A percentile compares a stretch with the other conserved stretches of the same genome.
phyloP scores from a whole-genome alignment of 2,113 vertebrate species.

The Turnix velox region DNA sequence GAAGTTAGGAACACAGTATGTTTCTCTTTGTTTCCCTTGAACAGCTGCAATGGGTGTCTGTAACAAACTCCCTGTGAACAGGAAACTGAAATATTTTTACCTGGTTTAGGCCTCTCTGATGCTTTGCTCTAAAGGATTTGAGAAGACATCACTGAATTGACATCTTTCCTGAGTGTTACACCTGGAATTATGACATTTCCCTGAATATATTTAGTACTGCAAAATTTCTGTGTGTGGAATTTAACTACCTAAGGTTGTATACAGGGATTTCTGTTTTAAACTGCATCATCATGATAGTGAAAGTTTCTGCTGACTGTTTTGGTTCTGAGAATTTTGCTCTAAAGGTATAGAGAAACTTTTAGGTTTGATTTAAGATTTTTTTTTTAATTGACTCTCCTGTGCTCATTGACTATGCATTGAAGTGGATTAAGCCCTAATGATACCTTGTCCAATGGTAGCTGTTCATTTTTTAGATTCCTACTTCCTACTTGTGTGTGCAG shows the following conservation, averaged over 20 bases:
- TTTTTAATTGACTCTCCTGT: background rate
- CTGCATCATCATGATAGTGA: background rate
- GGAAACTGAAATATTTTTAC: background rate
- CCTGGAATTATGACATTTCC: background rate
- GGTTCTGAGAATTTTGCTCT: background rate
- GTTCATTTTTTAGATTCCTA: background rate
- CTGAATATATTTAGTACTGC: background rate
- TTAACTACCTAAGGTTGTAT: background rate
- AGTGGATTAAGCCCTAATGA: background rate
- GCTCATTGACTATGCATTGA: background rate
- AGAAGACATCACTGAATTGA: background rate
- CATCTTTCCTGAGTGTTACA: background rate
- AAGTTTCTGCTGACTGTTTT: background rate
- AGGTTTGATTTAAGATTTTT: background rate
- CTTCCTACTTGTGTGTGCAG: accelerated
- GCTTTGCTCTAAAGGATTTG: background rate
- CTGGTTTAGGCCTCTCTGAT: accelerated
- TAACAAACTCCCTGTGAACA: background rate
- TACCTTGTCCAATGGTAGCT: background rate
- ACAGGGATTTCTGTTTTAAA: background rate
- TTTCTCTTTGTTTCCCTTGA: background rate
- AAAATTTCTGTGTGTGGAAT: background rate
- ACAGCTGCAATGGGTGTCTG: background rate
- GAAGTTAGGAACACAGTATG: background rate
- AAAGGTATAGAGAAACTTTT: background rate